A percentile compares a stretch with the other conserved stretches of the same genome.
Evolutionary conservation across 35 echinoderm and acorn worm genomes (phyloP).

Genomic region (Apostichopus californicus): DNA sequence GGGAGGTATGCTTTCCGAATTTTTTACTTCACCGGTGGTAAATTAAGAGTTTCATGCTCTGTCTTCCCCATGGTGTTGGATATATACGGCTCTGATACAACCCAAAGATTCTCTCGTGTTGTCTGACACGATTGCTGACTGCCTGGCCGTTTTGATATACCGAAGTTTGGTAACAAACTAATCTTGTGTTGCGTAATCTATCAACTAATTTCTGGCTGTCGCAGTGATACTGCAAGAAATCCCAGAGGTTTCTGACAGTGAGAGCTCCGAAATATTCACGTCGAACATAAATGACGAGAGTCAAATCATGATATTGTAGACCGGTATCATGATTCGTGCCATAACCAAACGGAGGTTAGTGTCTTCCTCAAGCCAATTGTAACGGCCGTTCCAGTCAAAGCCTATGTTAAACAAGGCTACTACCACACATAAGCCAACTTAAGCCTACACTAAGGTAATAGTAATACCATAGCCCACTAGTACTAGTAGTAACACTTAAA

Average conservation of each 20-base stretch:
- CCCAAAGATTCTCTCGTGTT: no score
- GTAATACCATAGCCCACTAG: background rate
- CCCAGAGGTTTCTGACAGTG: background rate
- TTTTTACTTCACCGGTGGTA: no score
- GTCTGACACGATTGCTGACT: no score
- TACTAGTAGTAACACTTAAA: no score
- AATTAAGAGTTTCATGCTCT: no score
- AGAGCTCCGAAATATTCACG: background rate
- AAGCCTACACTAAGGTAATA: background rate
- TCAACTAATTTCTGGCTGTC: background rate
- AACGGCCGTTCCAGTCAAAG: background rate
- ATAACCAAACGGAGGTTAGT: conserved; percentile 10
- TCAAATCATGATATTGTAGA: background rate
- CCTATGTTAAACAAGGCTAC: background rate
- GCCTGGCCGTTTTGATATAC: no score
- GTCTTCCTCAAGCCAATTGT: background rate
- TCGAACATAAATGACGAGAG: background rate
- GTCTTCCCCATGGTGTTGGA: no score
- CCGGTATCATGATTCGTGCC: conserved; percentile 17
- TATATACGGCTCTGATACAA: no score
- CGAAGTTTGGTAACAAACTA: no score
- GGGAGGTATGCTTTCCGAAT: no score
- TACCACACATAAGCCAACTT: background rate
- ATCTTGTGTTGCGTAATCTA: no score
- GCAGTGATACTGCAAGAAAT: background rate